Evolutionary conservation across 2,113 vertebrate genomes (phyloP).

Genomic region (Vanacampus margaritifer): DNA sequence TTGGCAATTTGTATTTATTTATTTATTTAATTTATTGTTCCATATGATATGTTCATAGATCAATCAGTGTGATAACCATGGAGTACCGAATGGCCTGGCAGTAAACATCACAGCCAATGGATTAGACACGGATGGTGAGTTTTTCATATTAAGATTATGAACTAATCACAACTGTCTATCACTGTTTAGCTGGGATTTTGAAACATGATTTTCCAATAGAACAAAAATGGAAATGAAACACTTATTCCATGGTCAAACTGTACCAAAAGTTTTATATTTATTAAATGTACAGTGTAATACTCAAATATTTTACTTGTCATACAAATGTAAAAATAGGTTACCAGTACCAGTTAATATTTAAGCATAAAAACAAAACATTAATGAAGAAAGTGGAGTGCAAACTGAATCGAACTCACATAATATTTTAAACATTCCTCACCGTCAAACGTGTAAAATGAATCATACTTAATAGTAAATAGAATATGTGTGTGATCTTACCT

Average conservation of each 20-base stretch:
- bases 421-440: background rate
- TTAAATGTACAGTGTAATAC: background rate
- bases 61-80: conserved; percentile 43
- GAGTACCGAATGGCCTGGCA: conserved; percentile 53
- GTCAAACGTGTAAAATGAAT: background rate
- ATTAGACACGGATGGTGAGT: conserved; percentile 43
- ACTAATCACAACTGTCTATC: background rate
- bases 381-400: background rate
- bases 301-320: background rate
- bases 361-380: background rate
- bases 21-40: background rate
- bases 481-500: background rate
- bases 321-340: background rate
- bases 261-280: background rate
- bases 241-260: background rate
- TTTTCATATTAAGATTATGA: background rate
- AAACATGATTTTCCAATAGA: background rate
- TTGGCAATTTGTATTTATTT: background rate
- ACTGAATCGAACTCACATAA: background rate
- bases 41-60: conserved; percentile 22
- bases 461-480: background rate
- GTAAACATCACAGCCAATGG: conserved; percentile 24
- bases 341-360: too few relatives aligned
- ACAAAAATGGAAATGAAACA: background rate
- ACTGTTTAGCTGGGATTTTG: background rate